Evolutionary conservation across 1,140 invertebrate species (phyloP).

Genomic region (Drosophila bipectinata): DNA sequence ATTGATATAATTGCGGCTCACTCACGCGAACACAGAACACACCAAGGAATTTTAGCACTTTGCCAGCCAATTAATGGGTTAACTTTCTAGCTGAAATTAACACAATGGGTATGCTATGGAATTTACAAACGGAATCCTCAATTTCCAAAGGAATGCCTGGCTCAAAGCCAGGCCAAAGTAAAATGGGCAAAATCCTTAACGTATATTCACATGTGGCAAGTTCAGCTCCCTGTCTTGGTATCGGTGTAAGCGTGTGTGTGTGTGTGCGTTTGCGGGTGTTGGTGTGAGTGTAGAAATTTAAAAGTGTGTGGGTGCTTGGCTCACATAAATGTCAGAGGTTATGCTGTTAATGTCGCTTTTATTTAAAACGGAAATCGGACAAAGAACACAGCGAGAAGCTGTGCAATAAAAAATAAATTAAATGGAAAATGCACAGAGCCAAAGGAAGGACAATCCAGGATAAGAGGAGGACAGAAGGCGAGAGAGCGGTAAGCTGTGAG

Average conservation of each 20-base stretch:
- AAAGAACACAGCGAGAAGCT: conserved; percentile 61
- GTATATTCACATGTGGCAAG: conserved; percentile 34
- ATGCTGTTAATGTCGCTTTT: conserved; percentile 81
- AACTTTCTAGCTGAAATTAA: conserved; percentile 55
- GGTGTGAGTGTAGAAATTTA: no score
- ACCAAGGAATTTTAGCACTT: conserved; percentile 21
- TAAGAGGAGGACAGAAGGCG: background rate
- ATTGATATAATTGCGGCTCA: conserved; percentile 49
- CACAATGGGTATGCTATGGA: conserved; percentile 50
- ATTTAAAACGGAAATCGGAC: conserved; percentile 77
- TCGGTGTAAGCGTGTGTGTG: conserved; percentile 23
- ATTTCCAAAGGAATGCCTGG: conserved; percentile 13
- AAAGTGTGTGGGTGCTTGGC: conserved; percentile 47
- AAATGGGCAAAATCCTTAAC: conserved; percentile 44
- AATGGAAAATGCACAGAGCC: conserved; percentile 70
- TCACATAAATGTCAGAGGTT: conserved; percentile 74
- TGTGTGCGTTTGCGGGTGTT: conserved; percentile 8
- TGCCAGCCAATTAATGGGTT: conserved; percentile 60
- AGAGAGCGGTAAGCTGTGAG: background rate
- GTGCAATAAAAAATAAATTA: conserved; percentile 81
- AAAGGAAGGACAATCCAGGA: conserved; percentile 4
- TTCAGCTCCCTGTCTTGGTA: conserved; percentile 5
- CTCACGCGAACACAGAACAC: conserved; percentile 12
- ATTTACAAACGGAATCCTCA: conserved; percentile 13
- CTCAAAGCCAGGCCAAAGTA: conserved; percentile 5